Conservation (phyloP, 2,113 vertebrate genomes). For the Perca flavescens region DNA sequence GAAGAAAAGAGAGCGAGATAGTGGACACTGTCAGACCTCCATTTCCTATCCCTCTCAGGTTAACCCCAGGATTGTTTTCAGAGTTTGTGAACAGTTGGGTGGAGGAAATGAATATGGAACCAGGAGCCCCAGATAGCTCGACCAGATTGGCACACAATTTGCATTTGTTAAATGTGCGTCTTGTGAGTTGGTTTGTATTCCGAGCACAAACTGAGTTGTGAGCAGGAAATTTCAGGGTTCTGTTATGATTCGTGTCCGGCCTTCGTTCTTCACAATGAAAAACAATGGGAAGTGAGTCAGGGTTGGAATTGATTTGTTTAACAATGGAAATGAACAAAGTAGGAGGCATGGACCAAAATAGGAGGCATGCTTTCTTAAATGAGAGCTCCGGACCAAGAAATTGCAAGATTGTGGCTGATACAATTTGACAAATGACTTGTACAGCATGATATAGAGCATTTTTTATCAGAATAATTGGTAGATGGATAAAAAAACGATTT, state of each 20-base stretch:
- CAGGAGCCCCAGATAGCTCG: slow-evolving; percentile 65
- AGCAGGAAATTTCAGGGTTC: slow-evolving; percentile 82
- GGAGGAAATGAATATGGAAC: slow-evolving; percentile 78
- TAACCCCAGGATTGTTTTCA: slow-evolving; percentile 72
- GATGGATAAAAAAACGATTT: slow-evolving; percentile 59
- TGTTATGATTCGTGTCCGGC: slow-evolving; percentile 79
- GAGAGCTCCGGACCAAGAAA: slow-evolving; percentile 76
- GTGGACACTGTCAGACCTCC: slow-evolving; percentile 70
- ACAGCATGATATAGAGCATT: slow-evolving; percentile 64
- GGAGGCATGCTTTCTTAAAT: slow-evolving; percentile 74
- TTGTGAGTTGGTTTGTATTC: slow-evolving; percentile 80
- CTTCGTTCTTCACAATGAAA: slow-evolving; percentile 81
- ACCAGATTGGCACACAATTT: slow-evolving; percentile 79
- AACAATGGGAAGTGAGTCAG: slow-evolving; percentile 81
- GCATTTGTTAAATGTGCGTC: slow-evolving; percentile 78
- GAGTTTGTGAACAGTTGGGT: slow-evolving; percentile 69
- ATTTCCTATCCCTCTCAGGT: slow-evolving; percentile 69
- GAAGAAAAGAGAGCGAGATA: slow-evolving; percentile 45
- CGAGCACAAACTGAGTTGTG: slow-evolving; percentile 77
- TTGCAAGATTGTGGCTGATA: slow-evolving; percentile 73
- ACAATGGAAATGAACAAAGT: slow-evolving; percentile 83
- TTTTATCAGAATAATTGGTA: slow-evolving; percentile 71
- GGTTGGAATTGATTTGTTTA: slow-evolving; percentile 84
- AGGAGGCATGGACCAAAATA: slow-evolving; percentile 77
- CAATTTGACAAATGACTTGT: slow-evolving; percentile 77